Evolutionary conservation across 23 tunicate species (phyloP).

Genomic region (Clavelina lepadiformis): DNA sequence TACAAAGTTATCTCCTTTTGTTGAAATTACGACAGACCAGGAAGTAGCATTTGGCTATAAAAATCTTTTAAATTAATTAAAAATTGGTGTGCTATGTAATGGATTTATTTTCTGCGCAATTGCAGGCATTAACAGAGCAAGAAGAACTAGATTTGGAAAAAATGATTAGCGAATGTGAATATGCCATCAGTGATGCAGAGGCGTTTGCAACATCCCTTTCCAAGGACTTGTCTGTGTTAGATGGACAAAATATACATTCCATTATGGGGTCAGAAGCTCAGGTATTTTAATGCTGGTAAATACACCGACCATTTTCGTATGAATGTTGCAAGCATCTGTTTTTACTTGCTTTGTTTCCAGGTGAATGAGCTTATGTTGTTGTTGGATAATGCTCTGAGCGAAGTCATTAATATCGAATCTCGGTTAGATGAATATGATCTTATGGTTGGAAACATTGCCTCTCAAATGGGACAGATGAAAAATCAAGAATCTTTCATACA

Average conservation of each 20-base stretch:
- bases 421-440: constrained; percentile 73
- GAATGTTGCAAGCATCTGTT: too few species aligned
- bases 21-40: too few species aligned
- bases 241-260: constrained; percentile 93
- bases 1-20: too few species aligned
- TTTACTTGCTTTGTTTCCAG: too few species aligned
- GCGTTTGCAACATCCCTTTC: constrained; percentile 64
- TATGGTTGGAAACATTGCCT: constrained; percentile 80
- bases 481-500: constrained; percentile 97
- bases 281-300: constrained; percentile 11
- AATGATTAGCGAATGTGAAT: constrained; percentile 83
- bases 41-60: too few species aligned
- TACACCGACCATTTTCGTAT: neutral
- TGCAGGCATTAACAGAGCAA: constrained; percentile 79
- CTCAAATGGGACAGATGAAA: constrained; percentile 97
- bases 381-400: constrained; percentile 71
- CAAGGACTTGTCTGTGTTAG: constrained; percentile 78
- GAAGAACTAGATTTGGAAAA: constrained; percentile 89
- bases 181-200: constrained; percentile 94
- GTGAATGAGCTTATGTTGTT: constrained; percentile 74
- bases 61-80: too few species aligned
- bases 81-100: too few species aligned
- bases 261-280: constrained; percentile 96
- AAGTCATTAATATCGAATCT: constrained; percentile 60
- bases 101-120: too few species aligned